Percentiles rank a stretch among this genome's conserved stretches.
Conservation (phyloP, 2,888 invertebrate species). For the Callimorpha dominula region DNA sequence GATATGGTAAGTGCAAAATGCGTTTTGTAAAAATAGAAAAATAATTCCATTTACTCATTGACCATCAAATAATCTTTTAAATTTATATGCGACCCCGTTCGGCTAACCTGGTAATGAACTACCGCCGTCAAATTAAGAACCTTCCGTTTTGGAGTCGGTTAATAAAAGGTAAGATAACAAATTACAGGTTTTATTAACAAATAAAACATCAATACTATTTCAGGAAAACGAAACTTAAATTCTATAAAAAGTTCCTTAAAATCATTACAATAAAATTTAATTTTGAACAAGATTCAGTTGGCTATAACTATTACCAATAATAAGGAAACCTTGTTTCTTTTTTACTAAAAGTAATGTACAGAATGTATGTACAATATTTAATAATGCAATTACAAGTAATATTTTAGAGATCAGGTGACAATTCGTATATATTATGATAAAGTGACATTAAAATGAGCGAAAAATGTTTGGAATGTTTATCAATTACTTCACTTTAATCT, state of each 20-base stretch:
- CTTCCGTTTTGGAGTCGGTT: conserved; percentile 1
- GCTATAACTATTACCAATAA: conserved; percentile 2
- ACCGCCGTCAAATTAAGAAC: background rate
- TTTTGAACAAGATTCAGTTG: conserved; percentile 6
- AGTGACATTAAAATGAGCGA: conserved; percentile 16
- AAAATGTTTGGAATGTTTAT: conserved; percentile 42
- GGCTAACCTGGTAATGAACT: background rate
- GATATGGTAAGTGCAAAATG: background rate
- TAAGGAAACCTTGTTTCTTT: background rate
- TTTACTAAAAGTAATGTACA: conserved; percentile 3
- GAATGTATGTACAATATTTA: conserved; percentile 11
- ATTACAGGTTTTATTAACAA: conserved; percentile 71
- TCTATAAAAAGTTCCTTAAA: conserved; percentile 33
- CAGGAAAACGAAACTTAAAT: conserved; percentile 53
- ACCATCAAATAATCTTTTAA: background rate
- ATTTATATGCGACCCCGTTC: background rate
- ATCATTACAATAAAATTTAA: conserved; percentile 21
- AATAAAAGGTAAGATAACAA: conserved; percentile 56
- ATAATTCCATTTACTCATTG: background rate
- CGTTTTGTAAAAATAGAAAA: too few species aligned
- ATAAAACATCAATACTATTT: conserved; percentile 63
- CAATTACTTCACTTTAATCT: conserved; percentile 45
- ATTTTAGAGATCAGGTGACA: conserved; percentile 22
- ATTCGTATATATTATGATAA: background rate
- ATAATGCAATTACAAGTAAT: background rate